Percentiles rank a stretch among this genome's conserved stretches.
phyloP scores from a whole-genome alignment of 2,888 invertebrate genomes.

The Osmoderma eremita region DNA sequence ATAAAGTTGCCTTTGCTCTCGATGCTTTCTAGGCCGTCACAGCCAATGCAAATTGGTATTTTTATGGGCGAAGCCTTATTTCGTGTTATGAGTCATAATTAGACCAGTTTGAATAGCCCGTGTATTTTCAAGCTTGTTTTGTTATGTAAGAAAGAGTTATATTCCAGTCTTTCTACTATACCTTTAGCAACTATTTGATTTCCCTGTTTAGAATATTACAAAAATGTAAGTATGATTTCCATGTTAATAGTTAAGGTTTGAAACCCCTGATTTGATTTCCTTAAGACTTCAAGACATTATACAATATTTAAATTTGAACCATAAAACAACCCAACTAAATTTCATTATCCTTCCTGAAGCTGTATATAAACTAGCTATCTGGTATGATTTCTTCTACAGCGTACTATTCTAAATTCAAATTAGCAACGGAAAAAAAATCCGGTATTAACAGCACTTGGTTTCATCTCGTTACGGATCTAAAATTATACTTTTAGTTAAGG shows the following conservation, averaged over 20 bases:
- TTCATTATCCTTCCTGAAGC: background rate
- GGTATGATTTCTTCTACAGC: background rate
- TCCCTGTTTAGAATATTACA: too few relatives aligned
- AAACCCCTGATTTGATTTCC: too few relatives aligned
- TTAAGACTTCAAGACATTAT: too few relatives aligned
- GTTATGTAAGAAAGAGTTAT: too few relatives aligned
- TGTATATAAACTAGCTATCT: background rate
- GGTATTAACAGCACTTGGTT: conserved; percentile 14
- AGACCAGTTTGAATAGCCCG: background rate
- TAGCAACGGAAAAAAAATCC: background rate
- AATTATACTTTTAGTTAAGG: conserved; percentile 31
- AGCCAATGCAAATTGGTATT: conserved; percentile 20
- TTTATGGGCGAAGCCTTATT: conserved; percentile 2
- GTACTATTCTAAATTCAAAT: conserved; percentile 16
- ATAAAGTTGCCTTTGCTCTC: conserved; percentile 29
- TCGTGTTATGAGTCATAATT: conserved; percentile 7
- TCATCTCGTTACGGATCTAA: conserved; percentile 18
- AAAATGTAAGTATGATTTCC: too few relatives aligned
- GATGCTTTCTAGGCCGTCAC: conserved; percentile 27
- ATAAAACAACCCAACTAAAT: background rate
- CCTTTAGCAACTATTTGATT: too few relatives aligned
- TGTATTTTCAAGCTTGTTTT: too few relatives aligned
- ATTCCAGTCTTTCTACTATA: too few relatives aligned
- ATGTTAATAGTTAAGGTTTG: too few relatives aligned
- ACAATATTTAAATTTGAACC: too few relatives aligned